phyloP scores from a whole-genome alignment of 2,113 vertebrate genomes.

The Pollachius pollachius region DNA sequence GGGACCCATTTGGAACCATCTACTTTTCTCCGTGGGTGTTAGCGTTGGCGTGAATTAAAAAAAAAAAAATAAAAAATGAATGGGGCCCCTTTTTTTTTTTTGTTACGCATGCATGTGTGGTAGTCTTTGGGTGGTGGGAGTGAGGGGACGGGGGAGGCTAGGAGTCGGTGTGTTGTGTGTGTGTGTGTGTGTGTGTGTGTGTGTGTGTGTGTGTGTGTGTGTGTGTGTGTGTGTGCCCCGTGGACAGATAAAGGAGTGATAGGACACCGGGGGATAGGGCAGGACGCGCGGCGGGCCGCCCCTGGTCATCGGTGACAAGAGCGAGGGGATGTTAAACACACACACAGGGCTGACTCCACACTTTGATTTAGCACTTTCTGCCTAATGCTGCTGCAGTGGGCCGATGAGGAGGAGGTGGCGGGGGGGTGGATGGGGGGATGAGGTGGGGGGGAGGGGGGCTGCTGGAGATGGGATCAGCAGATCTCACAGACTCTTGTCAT shows the following conservation, averaged over 20 bases:
- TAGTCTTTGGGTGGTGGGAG: constrained; percentile 56
- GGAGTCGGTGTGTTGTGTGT: too few species aligned
- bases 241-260: constrained; percentile 78
- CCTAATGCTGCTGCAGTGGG: constrained; percentile 57
- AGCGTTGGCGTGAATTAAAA: constrained; percentile 60
- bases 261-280: constrained; percentile 75
- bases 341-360: constrained; percentile 71
- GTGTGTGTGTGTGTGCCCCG: constrained; percentile 52
- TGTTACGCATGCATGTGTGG: constrained; percentile 69
- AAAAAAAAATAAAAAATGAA: too few species aligned
- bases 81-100: constrained; percentile 46
- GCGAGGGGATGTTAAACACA: constrained; percentile 74
- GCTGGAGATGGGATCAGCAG: constrained; percentile 74
- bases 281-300: constrained; percentile 72
- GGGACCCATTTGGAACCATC: constrained; percentile 64
- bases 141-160: constrained; percentile 43
- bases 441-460: constrained; percentile 58
- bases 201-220: too few species aligned
- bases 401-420: constrained; percentile 51
- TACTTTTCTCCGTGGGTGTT: constrained; percentile 65
- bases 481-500: constrained; percentile 64
- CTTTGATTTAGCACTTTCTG: constrained; percentile 76
- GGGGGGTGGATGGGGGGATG: constrained; percentile 56
- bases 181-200: too few species aligned
- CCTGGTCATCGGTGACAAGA: constrained; percentile 76